Evolutionary conservation across 1,140 invertebrate species (phyloP), one percentile per base, ranked within the genome.

Genomic region (Amphibalanus amphitrite): DNA sequence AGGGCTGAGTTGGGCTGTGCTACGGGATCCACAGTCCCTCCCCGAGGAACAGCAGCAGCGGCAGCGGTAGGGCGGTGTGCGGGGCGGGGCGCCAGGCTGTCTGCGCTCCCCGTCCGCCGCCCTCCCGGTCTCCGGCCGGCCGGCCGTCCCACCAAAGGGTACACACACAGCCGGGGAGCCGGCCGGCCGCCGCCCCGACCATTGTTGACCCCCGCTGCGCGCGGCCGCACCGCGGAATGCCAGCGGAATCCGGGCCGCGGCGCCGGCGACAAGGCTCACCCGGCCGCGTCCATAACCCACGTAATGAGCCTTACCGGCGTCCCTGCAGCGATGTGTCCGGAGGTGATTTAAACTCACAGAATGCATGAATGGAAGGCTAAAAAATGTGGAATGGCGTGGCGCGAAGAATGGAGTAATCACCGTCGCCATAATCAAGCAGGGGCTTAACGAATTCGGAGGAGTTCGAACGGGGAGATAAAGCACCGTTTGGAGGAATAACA

Each of bases 341-440:
- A 59, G 47, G 47, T 59, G 47, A 59, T 59, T 59, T 59, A 59
- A 59, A 59, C 47, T 59, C 47, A 59, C 47, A 59, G 47, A 59
- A 59, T 59, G 47, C 47, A 59, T 59, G 47, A 59, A 59, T 59
- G 47, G 47, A 59, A 59, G 47, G 47, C 47, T 59, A 59, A 59
- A 59, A 59, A 59, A 59, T 59, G 47, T 59, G 47, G 23, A 59
- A 59, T 59, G 47, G 47, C 47, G 47, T 8, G 1, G 47, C 20
- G 47, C 47, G 47, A 59, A 59, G 47, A 59, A 59, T 59, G 47
- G 47, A 23, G 47, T 59, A 59, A 59, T 59, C 47, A 59, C 47
- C 47, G 47, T 17, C 10, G 47, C 47, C 47, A 59, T 59, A 59
- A 59, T 59, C 47, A 59, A 59, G 13, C 47, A 23, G 47, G n/a